A percentile compares a stretch with the other conserved stretches of the same genome.
Conservation (phyloP, 2,113 vertebrate species). For the Vulpes vulpes region DNA sequence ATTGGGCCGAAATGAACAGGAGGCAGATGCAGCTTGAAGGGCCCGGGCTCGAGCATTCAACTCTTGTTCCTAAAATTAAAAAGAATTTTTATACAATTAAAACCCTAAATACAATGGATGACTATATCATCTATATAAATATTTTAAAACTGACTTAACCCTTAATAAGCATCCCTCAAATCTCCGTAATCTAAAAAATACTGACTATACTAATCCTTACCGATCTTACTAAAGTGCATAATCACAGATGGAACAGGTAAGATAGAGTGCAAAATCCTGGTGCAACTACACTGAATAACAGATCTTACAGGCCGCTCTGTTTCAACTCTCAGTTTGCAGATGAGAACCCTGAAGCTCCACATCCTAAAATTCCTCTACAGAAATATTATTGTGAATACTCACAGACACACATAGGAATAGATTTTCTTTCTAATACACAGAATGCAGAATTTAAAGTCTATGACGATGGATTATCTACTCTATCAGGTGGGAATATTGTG, state of each 20-base stretch:
- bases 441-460: neutral
- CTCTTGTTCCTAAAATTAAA: slow-evolving; percentile 95
- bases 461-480: neutral
- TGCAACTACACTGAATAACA: neutral
- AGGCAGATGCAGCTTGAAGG: slow-evolving; percentile 95
- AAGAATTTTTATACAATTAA: slow-evolving; percentile 62
- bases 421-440: neutral
- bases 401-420: neutral
- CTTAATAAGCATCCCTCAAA: slow-evolving; percentile 4
- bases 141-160: neutral
- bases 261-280: neutral
- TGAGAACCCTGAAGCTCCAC: neutral
- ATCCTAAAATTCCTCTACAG: neutral
- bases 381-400: neutral
- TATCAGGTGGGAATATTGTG: neutral
- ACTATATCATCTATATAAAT: neutral
- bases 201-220: neutral
- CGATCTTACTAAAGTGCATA: neutral
- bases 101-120: neutral
- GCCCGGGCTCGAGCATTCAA: slow-evolving; percentile 96
- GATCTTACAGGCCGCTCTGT: neutral
- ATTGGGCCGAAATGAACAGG: slow-evolving; percentile 96
- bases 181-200: slow-evolving; percentile 34
- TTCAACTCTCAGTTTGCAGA: neutral
- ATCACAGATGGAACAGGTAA: neutral